A percentile compares a stretch with the other conserved stretches of the same genome.
Conservation (phyloP, 2,888 invertebrate species). For the Molorchus minor region DNA sequence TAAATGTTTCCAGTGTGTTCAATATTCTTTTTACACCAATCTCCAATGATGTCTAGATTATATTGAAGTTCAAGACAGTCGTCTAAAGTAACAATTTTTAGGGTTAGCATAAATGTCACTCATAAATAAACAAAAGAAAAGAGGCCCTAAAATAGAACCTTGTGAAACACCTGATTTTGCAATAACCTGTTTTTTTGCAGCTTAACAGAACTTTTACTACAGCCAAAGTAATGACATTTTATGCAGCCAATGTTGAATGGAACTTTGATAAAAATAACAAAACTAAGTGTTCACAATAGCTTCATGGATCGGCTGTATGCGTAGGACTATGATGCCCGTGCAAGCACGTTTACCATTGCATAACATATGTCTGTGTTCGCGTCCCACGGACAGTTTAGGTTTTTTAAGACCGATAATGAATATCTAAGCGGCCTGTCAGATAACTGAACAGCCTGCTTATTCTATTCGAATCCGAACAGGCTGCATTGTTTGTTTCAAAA, state of each 20-base stretch:
- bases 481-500: conserved; percentile 2
- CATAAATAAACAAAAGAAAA: too few species aligned
- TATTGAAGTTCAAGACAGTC: too few species aligned
- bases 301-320: conserved; percentile 6
- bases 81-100: too few species aligned
- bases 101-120: too few species aligned
- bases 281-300: conserved; percentile 4
- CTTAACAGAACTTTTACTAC: not conserved
- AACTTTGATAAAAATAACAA: conserved; percentile 3
- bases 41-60: too few species aligned
- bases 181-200: not conserved
- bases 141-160: too few species aligned
- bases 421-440: conserved; percentile 7
- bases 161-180: too few species aligned
- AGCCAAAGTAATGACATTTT: not conserved
- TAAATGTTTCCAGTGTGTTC: too few species aligned
- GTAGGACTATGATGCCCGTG: conserved; percentile 15
- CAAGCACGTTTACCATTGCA: conserved; percentile 17
- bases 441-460: conserved; percentile 3
- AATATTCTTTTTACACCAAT: too few species aligned
- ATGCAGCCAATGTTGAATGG: conserved; percentile 3
- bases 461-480: conserved; percentile 13
- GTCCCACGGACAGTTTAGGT: conserved; percentile 16
- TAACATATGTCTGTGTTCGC: conserved; percentile 11
- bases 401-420: conserved; percentile 21